Percentiles rank a stretch among this genome's conserved stretches.
phyloP scores from a whole-genome alignment of 2,888 invertebrate genomes.

The Nebria salina region DNA sequence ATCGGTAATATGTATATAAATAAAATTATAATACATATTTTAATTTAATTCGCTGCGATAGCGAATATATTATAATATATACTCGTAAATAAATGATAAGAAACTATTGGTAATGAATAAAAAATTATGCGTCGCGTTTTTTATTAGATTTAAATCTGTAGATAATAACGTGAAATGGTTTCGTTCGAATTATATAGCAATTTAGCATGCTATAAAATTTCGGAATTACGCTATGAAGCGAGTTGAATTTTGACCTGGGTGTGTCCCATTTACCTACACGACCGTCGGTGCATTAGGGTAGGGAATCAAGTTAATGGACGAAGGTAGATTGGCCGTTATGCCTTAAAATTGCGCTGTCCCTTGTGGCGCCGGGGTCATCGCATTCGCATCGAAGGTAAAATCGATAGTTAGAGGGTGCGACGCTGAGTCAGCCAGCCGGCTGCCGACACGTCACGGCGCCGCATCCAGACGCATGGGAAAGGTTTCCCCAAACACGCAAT shows the following conservation, averaged over 20 bases:
- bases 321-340: not conserved
- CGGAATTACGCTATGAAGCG: not conserved
- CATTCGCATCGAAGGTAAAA: conserved; percentile 8
- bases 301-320: not conserved
- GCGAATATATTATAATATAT: not conserved
- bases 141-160: not conserved
- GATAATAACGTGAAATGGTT: not conserved
- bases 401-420: conserved; percentile 13
- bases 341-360: not conserved
- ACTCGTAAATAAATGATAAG: not conserved
- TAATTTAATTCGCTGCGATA: not conserved
- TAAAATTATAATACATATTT: too few relatives aligned
- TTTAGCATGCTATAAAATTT: not conserved
- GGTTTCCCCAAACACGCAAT: conserved; percentile 5
- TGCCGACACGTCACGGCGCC: not conserved
- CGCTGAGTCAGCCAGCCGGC: conserved; percentile 1
- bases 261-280: not conserved
- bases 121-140: not conserved
- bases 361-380: not conserved
- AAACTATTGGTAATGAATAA: not conserved
- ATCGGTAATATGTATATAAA: not conserved
- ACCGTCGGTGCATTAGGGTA: not conserved
- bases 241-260: not conserved
- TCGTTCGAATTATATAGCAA: not conserved
- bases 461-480: not conserved